Base-by-base conservation (phyloP, 2,888 invertebrate genomes). In the Subacronicta megacephala region DNA sequence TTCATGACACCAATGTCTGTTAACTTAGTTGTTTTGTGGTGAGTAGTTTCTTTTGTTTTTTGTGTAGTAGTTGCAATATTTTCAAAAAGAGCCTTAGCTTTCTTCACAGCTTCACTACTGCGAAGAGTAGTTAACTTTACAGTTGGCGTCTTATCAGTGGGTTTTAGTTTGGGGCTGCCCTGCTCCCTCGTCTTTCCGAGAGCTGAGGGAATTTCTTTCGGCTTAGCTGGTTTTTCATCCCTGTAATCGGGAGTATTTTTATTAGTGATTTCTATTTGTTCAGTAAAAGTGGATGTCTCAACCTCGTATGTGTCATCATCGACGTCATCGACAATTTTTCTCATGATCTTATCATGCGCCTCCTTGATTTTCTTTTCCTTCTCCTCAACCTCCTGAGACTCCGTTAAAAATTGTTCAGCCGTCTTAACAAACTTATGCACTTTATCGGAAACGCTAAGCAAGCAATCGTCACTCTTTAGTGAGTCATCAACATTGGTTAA, bases 31-130 rank as follows among this genome's bases (percentile, higher is more conserved):
- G 82, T 75, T 58, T 88, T 90, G 15, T 65, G 47, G 3, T 80
- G 66, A 23, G 65, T 63, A 3, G 73, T 72, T 36, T 88, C 87
- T 69, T 88, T 86, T 9, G 80, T 75, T 72, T 89, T 86, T 64
- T 85, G 80, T 29, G 88, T 84, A 16, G 89, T 87, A 13, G 93
- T 90, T 26, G 95, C 95, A 63, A 96, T 95, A 62, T 95, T 96
- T 89, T 97, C 96, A 85, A 96, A 96, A 33, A 96, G 82, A 36
- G 95, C 96, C 84, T 96, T 96, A 0, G 97, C 96, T 85, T 96
- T 95, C 45, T 95, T 95, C 0, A 96, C 96, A n/a, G 95, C 95
- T 71, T 96, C 96, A 41, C 95, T 95, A 70, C 95, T 95, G 43
- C 95, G 93, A 20, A 95, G 76, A 16, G 90, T 87, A 7, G 93